Base-by-base conservation (phyloP, 2,888 invertebrate genomes). In the Drosophila quinaria region DNA sequence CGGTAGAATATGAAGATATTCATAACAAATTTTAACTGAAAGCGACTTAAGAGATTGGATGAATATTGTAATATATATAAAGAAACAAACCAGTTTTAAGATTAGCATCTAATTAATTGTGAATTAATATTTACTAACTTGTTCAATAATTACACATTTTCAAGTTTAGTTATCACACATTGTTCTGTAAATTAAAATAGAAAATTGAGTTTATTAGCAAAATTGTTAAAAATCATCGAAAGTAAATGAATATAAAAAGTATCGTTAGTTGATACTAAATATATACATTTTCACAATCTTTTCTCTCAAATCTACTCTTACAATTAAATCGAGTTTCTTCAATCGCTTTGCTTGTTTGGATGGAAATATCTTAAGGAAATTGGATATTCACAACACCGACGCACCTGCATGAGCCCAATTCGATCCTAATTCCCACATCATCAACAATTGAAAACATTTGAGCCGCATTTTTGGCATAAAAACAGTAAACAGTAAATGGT, bases 381-480 rank as follows among this genome's bases (percentile, higher is more conserved):
- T 54, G 37, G 29, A n/a, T 60, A 39, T 49, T 47, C 37, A 50
- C 25, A 39, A 19, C 59, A 37, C 13, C 19, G 3, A n/a, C 33
- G 22, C 15, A 55, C 55, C 44, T 42, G 76, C 59, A 62, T 50
- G 35, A 39, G 19, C 39, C 35, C 64, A 54, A 62, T 81, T 70
- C 55, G 60, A 64, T 70, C 78, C 82, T 71, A 71, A 89, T 88
- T 87, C 81, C 87, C 89, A 87, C 85, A 85, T 85, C 87, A 88
- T 89, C 83, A 87, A 78, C 83, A 85, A 83, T 80, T 79, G 78
- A 86, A 82, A 84, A 72, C 86, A 80, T 79, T 82, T 84, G 87
- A 70, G 80, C 81, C 76, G 73, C 83, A 88, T 81, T 80, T 78
- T 63, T 73, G 70, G 67, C 75, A 75, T 70, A 68, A 66, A 70